Base-by-base conservation (phyloP, 1,140 invertebrate species). In the Oedothorax gibbosus region DNA sequence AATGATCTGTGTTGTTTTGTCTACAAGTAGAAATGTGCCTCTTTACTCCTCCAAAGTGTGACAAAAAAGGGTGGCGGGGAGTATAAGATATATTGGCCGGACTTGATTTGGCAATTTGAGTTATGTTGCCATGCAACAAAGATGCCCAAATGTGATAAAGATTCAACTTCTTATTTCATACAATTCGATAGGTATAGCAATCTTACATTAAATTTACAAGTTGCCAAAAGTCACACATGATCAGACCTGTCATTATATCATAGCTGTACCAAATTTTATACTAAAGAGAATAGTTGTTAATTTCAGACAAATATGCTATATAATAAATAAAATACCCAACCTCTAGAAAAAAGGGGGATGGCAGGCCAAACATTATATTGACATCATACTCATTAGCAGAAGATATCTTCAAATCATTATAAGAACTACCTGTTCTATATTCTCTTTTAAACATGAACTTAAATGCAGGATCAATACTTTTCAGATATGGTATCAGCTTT, bases 371-470 rank as follows among this genome's bases (percentile, higher is more conserved):
- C 49, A 65, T 62, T 50, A 77, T 53, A 51, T 77, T 49, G 12
- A 77, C 20, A n/a, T 77, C 75, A 53, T 65, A 77, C 65, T 77
- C 75, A 64, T 21, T 11, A 15, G 75, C 75, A 21, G 6, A n/a
- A 9, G 75, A 77, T 20, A 77, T 77, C 51, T 54, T 77, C 10
- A 77, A 51, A 51, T 64, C 60, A 11, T 64, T 62, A 53, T 77
- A 77, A 11, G 60, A 77, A 20, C 75, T 77, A 51, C 75, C 75
- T 64, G 75, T 77, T 11, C 18, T 53, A 20, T 77, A 64, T 64
- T 53, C 35, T 51, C 60, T 62, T 7, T 53, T 4, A 64, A 60
- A 77, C 11, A 77, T 21, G 18, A 9, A 9, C 8, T 50, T 53
- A 64, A 65, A 64, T 4, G 49, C 60, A n/a, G 15, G 49, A 71